phyloP scores from a whole-genome alignment of 2,113 vertebrate species.

The Vulpes lagopus region DNA sequence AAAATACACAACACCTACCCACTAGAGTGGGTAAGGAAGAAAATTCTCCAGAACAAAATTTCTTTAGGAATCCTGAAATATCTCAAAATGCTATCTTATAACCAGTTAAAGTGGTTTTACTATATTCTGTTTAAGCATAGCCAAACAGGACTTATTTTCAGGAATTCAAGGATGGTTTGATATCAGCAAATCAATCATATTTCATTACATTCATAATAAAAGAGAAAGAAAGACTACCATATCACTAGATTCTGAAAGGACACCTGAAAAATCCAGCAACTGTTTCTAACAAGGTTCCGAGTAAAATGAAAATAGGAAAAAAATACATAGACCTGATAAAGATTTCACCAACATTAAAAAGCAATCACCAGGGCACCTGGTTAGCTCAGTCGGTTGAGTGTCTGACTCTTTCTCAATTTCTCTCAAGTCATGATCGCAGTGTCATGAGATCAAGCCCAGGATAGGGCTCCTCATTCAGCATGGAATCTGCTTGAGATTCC shows the following conservation, averaged over 20 bases:
- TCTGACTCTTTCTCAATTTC: not conserved
- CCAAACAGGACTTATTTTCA: not conserved
- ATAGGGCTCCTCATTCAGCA: not conserved
- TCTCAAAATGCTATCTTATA: not conserved
- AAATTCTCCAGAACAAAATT: not conserved
- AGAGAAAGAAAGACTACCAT: not conserved
- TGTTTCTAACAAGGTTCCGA: not conserved
- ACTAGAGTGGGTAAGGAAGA: not conserved
- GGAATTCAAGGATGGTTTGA: slow-evolving; percentile 25
- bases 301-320: slow-evolving; percentile 1
- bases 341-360: slow-evolving; percentile 29
- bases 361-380: not conserved
- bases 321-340: not conserved
- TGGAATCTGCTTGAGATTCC: not conserved
- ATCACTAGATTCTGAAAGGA: not conserved
- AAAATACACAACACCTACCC: not conserved
- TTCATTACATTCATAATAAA: slow-evolving; percentile 3
- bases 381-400: not conserved
- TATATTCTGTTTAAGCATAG: not conserved
- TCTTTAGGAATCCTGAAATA: not conserved
- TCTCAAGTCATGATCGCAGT: not conserved
- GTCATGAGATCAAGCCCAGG: not conserved
- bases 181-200: not conserved
- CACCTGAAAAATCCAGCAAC: not conserved
- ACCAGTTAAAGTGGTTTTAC: not conserved